phyloP scores from a whole-genome alignment of 2,888 invertebrate genomes.

The Cetonia aurata region DNA sequence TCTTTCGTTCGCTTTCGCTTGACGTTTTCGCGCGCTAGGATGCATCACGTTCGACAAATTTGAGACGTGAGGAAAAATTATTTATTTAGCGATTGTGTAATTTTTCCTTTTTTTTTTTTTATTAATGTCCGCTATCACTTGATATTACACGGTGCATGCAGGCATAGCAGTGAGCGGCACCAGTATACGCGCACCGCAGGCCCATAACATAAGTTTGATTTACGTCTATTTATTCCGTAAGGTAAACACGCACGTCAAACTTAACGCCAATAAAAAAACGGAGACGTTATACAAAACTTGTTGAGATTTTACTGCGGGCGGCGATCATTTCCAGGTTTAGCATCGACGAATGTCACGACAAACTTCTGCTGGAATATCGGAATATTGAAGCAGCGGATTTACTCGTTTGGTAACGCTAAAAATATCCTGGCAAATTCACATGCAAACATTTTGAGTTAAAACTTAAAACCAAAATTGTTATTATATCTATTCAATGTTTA shows the following conservation, averaged over 20 bases:
- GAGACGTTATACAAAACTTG: conserved; percentile 38
- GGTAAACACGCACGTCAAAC: conserved; percentile 31
- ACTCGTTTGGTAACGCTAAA: too few relatives aligned
- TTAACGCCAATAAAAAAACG: conserved; percentile 31
- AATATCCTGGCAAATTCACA: too few relatives aligned
- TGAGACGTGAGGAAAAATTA: conserved; percentile 1
- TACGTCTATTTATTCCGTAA: conserved; percentile 39
- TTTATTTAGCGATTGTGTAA: conserved; percentile 28
- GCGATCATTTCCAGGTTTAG: conserved; percentile 29
- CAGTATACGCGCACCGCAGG: conserved; percentile 4
- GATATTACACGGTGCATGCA: conserved; percentile 19
- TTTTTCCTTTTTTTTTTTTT: conserved; percentile 20
- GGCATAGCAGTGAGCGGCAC: background rate
- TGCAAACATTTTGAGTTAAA: too few relatives aligned
- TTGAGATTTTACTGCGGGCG: conserved; percentile 23
- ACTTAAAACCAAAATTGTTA: too few relatives aligned
- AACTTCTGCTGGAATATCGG: background rate
- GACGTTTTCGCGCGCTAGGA: background rate
- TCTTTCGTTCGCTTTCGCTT: background rate
- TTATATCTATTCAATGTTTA: too few relatives aligned
- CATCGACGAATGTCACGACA: background rate
- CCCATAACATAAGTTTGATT: conserved; percentile 37
- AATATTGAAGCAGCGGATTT: background rate
- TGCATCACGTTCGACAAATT: background rate
- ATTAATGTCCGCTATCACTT: conserved; percentile 36